Evolutionary conservation across 2,113 vertebrate species (phyloP).

Genomic region (Thalassarche chlororhynchos): DNA sequence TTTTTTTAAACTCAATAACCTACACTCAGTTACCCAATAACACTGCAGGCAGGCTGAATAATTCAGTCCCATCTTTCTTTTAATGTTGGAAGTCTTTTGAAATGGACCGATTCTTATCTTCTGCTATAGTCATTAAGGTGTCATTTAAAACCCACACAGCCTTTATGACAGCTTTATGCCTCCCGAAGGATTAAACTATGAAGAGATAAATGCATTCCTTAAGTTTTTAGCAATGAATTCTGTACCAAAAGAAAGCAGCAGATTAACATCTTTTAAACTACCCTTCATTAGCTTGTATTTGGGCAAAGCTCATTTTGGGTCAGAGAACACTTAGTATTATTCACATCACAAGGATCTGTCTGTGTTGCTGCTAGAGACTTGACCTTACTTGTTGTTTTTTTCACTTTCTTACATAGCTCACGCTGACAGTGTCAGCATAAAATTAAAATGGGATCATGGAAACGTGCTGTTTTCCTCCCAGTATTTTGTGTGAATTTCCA

Average conservation of each 20-base stretch:
- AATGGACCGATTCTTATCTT: conserved; percentile 30
- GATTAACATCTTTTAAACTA: not conserved
- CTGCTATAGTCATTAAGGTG: not conserved
- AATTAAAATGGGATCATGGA: not conserved
- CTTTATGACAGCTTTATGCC: not conserved
- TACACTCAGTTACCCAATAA: not conserved
- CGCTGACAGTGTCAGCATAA: not conserved
- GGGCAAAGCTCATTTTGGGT: not conserved
- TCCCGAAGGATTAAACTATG: not conserved
- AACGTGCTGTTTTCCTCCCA: not conserved
- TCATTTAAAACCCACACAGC: conserved; percentile 17
- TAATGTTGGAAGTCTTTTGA: not conserved
- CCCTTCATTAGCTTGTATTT: not conserved
- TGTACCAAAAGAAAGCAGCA: not conserved
- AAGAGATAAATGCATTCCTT: not conserved
- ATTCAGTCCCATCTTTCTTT: not conserved
- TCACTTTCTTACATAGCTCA: not conserved
- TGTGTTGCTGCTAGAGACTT: not conserved
- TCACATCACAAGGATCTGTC: not conserved
- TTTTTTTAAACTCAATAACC: conserved; percentile 7
- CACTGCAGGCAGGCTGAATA: not conserved
- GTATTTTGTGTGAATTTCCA: not conserved
- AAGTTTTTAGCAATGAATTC: not conserved
- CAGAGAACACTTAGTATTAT: not conserved
- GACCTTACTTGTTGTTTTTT: not conserved